Evolutionary conservation across 2,888 invertebrate species (phyloP).

Genomic region (Labia minor): DNA sequence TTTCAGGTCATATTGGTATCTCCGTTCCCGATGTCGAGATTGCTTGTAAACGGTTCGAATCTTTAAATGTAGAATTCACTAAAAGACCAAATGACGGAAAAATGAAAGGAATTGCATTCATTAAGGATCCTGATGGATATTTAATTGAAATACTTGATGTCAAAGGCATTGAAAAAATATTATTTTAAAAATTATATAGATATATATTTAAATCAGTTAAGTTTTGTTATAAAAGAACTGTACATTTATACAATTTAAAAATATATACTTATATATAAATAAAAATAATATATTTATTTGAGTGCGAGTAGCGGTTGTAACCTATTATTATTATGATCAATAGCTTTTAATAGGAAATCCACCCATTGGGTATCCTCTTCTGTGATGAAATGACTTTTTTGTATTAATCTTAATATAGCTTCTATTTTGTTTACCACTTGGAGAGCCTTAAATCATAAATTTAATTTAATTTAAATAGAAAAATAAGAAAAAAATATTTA

Average conservation of each 20-base stretch:
- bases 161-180: slow-evolving; percentile 20
- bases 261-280: not conserved
- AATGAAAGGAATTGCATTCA: slow-evolving; percentile 90
- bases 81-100: slow-evolving; percentile 79
- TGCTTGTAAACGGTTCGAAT: slow-evolving; percentile 80
- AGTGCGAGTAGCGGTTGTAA: slow-evolving; percentile 23
- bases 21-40: slow-evolving; percentile 78
- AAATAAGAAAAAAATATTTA: not conserved
- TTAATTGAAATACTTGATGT: slow-evolving; percentile 82
- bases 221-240: not conserved
- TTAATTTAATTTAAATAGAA: not conserved
- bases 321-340: slow-evolving; percentile 26
- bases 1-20: slow-evolving; percentile 76
- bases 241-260: slow-evolving; percentile 14
- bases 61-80: slow-evolving; percentile 74
- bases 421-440: slow-evolving; percentile 22
- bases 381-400: slow-evolving; percentile 22
- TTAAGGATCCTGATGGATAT: slow-evolving; percentile 91
- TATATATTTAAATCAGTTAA: not conserved
- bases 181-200: slow-evolving; percentile 14
- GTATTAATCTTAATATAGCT: slow-evolving; percentile 20
- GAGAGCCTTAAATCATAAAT: slow-evolving; percentile 21
- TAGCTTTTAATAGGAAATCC: slow-evolving; percentile 25
- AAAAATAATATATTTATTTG: not conserved
- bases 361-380: slow-evolving; percentile 25